Conservation (phyloP, 2,113 vertebrate genomes). For the Mustelus asterias region DNA sequence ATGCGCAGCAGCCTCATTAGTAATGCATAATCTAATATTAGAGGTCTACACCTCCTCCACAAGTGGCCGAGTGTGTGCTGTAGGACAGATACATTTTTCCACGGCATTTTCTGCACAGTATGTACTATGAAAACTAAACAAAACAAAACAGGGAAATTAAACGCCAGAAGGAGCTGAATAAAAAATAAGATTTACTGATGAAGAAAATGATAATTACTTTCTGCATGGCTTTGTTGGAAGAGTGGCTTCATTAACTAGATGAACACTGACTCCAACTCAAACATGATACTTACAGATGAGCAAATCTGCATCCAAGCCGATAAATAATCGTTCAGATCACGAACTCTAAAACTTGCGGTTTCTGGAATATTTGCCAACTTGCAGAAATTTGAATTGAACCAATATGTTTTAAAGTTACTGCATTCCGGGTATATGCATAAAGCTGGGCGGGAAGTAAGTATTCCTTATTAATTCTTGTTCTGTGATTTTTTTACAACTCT, state of each 20-base stretch:
- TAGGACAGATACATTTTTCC: not conserved
- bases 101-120: not conserved
- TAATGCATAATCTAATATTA: not conserved
- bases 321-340: not conserved
- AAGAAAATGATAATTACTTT: constrained; percentile 12
- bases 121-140: not conserved
- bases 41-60: not conserved
- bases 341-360: not conserved
- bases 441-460: not conserved
- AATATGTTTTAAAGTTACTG: not conserved
- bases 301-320: not conserved
- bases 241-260: not conserved
- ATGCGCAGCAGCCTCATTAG: not conserved
- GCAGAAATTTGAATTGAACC: not conserved
- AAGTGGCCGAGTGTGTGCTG: not conserved
- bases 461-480: not conserved
- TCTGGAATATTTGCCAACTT: not conserved
- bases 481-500: not conserved
- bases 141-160: not conserved
- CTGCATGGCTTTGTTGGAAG: not conserved
- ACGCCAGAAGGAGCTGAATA: not conserved
- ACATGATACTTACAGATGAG: not conserved
- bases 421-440: not conserved
- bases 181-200: constrained; percentile 8
- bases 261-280: not conserved